These are phyloP conservation scores for Agapornis canus DNA, from an alignment of 2,797 vertebrate species.

Conservation along the genomic window DNA sequence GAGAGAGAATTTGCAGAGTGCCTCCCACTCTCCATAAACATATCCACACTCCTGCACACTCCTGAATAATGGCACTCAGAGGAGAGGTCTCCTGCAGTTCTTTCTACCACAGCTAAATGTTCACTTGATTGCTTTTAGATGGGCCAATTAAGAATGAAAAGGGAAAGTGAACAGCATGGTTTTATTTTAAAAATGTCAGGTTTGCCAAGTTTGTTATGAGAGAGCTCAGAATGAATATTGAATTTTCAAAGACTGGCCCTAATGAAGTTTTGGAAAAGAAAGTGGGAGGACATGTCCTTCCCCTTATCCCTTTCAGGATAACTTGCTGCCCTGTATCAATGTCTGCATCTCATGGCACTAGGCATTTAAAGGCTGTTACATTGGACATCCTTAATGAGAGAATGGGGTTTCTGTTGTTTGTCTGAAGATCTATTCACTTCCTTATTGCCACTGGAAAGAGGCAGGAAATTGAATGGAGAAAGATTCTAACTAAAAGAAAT, in stretches of 20 bases:
- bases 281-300: neutral
- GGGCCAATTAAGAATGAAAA: slow-evolving; percentile 71
- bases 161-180: slow-evolving; percentile 67
- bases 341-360: neutral
- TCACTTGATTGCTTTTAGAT: slow-evolving; percentile 74
- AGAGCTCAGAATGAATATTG: slow-evolving; percentile 20
- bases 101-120: slow-evolving; percentile 57
- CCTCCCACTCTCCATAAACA: neutral
- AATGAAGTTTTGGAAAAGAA: slow-evolving; percentile 19
- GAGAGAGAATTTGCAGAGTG: neutral
- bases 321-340: neutral
- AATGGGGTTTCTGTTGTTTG: neutral
- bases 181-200: slow-evolving; percentile 63
- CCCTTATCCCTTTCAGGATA: neutral
- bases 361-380: neutral
- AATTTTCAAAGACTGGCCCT: slow-evolving; percentile 20
- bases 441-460: neutral
- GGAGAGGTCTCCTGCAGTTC: slow-evolving; percentile 64
- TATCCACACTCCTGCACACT: slow-evolving; percentile 6
- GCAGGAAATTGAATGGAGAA: neutral
- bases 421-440: neutral
- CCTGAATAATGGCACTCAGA: slow-evolving; percentile 64
- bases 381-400: neutral
- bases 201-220: slow-evolving; percentile 61
- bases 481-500: neutral